Conservation (phyloP, 1,140 invertebrate species). For the Bombus haemorrhoidalis region DNA sequence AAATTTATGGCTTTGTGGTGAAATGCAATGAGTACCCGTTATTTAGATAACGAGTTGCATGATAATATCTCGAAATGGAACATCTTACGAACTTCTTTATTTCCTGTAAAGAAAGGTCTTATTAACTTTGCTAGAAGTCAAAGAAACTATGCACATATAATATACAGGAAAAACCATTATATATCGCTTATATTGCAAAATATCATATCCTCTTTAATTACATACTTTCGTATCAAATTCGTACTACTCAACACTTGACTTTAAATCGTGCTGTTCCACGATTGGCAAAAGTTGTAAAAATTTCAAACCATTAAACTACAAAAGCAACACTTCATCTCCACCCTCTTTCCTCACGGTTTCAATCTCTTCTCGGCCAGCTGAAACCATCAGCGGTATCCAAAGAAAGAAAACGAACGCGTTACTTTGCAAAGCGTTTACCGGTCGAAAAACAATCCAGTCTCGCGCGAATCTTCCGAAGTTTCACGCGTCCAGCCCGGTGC, state of each 20-base stretch:
- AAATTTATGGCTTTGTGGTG: neutral
- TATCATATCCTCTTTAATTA: no score
- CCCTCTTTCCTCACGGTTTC: neutral
- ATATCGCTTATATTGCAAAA: no score
- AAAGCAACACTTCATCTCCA: neutral
- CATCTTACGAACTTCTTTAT: neutral
- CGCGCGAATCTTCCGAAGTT: slow-evolving; percentile 40
- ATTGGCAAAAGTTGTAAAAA: neutral
- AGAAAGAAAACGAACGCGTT: slow-evolving; percentile 5
- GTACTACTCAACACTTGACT: neutral
- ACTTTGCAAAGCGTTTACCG: slow-evolving; percentile 16
- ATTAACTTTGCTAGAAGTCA: neutral
- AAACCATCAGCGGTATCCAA: neutral
- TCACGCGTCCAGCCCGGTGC: slow-evolving; percentile 56
- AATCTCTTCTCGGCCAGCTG: neutral
- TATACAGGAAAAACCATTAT: neutral
- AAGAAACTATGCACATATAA: neutral
- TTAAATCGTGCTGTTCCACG: neutral
- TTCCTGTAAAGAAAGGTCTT: neutral
- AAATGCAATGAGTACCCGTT: neutral
- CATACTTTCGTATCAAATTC: neutral
- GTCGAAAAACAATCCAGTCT: slow-evolving; percentile 29
- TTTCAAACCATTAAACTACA: neutral
- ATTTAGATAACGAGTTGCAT: neutral
- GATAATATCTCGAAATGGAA: neutral